A percentile compares a stretch with the other conserved stretches of the same genome.
These are phyloP conservation scores for Metalampra italica DNA, from an alignment of 2,888 invertebrate species.

Conservation along the genomic window DNA sequence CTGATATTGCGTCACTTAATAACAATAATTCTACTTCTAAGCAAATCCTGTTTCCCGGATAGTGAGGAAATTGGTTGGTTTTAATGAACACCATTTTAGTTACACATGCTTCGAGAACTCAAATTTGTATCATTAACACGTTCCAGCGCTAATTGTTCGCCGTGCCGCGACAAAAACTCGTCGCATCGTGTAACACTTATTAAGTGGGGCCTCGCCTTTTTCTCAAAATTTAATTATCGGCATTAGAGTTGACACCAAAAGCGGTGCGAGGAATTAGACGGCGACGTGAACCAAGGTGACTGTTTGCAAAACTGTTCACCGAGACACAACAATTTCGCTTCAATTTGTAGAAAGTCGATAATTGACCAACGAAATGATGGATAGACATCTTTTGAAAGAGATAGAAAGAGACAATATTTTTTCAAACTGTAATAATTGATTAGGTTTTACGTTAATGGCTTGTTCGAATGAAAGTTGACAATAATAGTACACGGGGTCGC, in stretches of 20 bases:
- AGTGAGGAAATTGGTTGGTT: conserved; percentile 20
- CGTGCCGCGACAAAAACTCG: conserved; percentile 51
- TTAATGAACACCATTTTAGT: conserved; percentile 30
- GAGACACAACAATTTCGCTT: conserved; percentile 43
- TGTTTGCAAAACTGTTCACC: conserved; percentile 62
- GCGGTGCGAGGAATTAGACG: conserved; percentile 43
- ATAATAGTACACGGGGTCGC: conserved; percentile 54
- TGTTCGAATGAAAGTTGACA: conserved; percentile 44
- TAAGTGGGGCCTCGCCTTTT: conserved; percentile 55
- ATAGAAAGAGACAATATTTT: conserved; percentile 26
- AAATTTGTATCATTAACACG: conserved; percentile 69
- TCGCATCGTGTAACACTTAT: conserved; percentile 69
- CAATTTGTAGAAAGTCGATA: conserved; percentile 65
- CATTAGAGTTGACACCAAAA: conserved; percentile 65
- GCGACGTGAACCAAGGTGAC: conserved; percentile 24
- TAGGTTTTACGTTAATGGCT: conserved; percentile 55
- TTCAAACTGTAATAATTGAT: conserved; percentile 44
- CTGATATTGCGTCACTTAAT: neutral
- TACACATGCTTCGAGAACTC: conserved; percentile 48
- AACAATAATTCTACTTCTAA: neutral
- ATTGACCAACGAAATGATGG: conserved; percentile 36
- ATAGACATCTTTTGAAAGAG: conserved; percentile 33
- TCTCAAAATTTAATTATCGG: conserved; percentile 73
- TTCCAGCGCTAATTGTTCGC: conserved; percentile 64
- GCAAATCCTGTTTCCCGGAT: neutral